Evolutionary conservation across 2,888 invertebrate genomes (phyloP).

Genomic region (Anthrax anthrax): DNA sequence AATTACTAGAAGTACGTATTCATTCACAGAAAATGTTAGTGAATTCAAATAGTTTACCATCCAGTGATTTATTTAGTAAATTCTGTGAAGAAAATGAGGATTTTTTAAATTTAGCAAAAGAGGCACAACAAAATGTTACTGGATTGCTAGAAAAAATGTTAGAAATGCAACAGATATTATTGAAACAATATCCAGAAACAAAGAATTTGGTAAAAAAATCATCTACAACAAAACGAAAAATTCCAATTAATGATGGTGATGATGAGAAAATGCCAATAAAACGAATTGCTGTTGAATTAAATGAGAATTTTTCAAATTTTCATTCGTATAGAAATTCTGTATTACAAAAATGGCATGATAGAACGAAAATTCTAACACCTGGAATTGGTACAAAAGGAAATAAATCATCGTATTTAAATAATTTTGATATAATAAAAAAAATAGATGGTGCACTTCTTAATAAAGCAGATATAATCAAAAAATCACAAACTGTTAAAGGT

Average conservation of each 20-base stretch:
- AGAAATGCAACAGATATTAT: slow-evolving; percentile 42
- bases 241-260: slow-evolving; percentile 9
- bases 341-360: slow-evolving; percentile 91
- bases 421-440: slow-evolving; percentile 44
- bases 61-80: slow-evolving; percentile 37
- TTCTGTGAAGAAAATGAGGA: slow-evolving; percentile 35
- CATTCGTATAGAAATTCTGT: slow-evolving; percentile 58
- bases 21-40: slow-evolving; percentile 69
- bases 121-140: slow-evolving; percentile 41
- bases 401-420: slow-evolving; percentile 37
- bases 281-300: slow-evolving; percentile 37
- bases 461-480: slow-evolving; percentile 54
- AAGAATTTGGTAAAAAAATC: slow-evolving; percentile 26
- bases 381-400: slow-evolving; percentile 41
- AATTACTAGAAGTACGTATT: slow-evolving; percentile 70
- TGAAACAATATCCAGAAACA: slow-evolving; percentile 55
- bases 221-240: slow-evolving; percentile 15
- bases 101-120: slow-evolving; percentile 38
- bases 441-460: slow-evolving; percentile 75
- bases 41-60: slow-evolving; percentile 66
- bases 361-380: slow-evolving; percentile 58
- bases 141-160: slow-evolving; percentile 49
- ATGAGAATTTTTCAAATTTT: slow-evolving; percentile 44
- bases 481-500: slow-evolving; percentile 67
- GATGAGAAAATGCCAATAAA: slow-evolving; percentile 13